Base-by-base conservation (phyloP, 2,888 invertebrate species). In the Oligia fasciuncula region DNA sequence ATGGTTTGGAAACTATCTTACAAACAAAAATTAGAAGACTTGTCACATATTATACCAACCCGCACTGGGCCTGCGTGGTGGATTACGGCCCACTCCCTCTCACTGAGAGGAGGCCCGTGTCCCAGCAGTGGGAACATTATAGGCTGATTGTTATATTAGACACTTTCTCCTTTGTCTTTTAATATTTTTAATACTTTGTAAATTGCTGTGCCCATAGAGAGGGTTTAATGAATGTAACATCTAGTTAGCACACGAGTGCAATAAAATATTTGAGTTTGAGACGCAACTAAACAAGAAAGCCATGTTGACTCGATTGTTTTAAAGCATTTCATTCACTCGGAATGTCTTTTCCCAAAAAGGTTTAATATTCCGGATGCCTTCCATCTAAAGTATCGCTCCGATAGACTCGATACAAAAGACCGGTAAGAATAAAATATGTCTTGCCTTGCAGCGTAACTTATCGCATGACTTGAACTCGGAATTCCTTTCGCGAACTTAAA, bases 391-490 rank as follows among this genome's bases (percentile, higher is more conserved):
- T 78, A 80, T 80, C 75, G 77, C 73, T 54, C 35, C 40, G 14
- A 69, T 80, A 66, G 69, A 80, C 49, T 2, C 57, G 66, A 80
- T 81, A 80, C 80, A 79, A 77, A 78, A 81, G 79, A 49, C 71
- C 66, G 40, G 51, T 73, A 72, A 78, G 77, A 84, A 85, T 86
- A 82, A 79, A 84, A 86, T 77, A 86, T 85, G 74, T 76, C 60
- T 76, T 63, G 62, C 76, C 73, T 81, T 72, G 73, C 60, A 74
- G 73, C 13, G 40, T 19, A 78, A 81, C 68, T 73, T 81, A 67
- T 76, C 69, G 57, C 57, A 70, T 71, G 76, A 74, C 84, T 84
- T 69, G 23, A 62, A 77, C 73, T 66, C 77, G n/a, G 60, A 79
- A 85, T 79, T 83, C 66, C 76, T 83, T 79, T 67, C 74, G 57